phyloP scores from a whole-genome alignment of 1,140 invertebrate genomes.

The Plectus sambesii region DNA sequence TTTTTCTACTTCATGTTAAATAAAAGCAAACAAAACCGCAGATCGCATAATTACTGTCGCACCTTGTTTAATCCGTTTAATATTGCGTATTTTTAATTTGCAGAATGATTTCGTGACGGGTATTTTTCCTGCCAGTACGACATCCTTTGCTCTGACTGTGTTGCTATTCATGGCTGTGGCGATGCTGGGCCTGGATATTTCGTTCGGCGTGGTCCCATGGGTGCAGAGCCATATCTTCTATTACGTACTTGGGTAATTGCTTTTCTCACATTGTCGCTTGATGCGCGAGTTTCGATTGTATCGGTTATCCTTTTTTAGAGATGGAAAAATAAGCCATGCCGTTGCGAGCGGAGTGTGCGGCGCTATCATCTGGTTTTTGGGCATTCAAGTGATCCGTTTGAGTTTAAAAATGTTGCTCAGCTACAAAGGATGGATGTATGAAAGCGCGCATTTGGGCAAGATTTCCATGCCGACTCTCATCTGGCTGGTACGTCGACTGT shows the following conservation, averaged over 20 bases:
- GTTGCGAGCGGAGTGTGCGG: conserved; percentile 62
- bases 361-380: conserved; percentile 62
- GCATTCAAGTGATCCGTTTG: conserved; percentile 70
- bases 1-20: too few relatives aligned
- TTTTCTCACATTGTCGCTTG: conserved; percentile 17
- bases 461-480: conserved; percentile 57
- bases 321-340: conserved; percentile 57
- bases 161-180: conserved; percentile 65
- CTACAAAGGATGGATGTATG: conserved; percentile 98
- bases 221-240: conserved; percentile 41
- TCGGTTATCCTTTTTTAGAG: conserved; percentile 49
- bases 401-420: conserved; percentile 72
- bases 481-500: conserved; percentile 59
- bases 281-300: conserved; percentile 6
- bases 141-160: conserved; percentile 68
- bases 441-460: conserved; percentile 49
- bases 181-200: conserved; percentile 61
- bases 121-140: conserved; percentile 80
- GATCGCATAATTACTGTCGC: neutral
- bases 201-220: conserved; percentile 46
- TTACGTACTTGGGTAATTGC: conserved; percentile 37
- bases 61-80: conserved; percentile 23
- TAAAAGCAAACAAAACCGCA: too few relatives aligned
- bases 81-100: conserved; percentile 48
- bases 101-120: conserved; percentile 90